Base-by-base conservation (phyloP, 2,797 vertebrate species). In the Benthosema pterotum region DNA sequence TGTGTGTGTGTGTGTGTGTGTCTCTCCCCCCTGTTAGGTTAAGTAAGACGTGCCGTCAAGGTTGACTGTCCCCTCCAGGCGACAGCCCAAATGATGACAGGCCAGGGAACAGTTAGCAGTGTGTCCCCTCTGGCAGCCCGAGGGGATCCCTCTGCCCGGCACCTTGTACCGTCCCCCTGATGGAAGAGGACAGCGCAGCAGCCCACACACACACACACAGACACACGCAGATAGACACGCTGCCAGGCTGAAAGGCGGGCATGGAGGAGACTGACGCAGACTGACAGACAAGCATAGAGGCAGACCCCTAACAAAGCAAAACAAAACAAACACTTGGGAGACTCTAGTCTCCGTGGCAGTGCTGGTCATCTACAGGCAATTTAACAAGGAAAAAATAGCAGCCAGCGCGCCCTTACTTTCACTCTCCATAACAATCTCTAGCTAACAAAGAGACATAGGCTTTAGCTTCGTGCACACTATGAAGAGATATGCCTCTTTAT, bases 41-140 rank as follows among this genome's bases (percentile, higher is more conserved):
- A 71, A 85, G 57, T 84, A 25, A 86, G 78, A 71, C 62, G 72
- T 79, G 72, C 74, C 57, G 75, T 67, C 71, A 32, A 68, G 18
- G 48, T 17, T 16, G 19, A 73, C 74, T 19, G 43, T 52, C 65
- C 68, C 46, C 69, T 61, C 76, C 74, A 25, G 67, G 25, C 77
- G 78, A 84, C 78, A 83, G 69, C 68, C 45, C 28, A 5, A n/a
- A 63, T 66, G 67, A 72, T 65, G 72, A 65, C 46, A 45, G 52
- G 63, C 62, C 46, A 60, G 72, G 72, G 70, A 32, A 51, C 49
- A 69, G 72, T 79, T 78, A 74, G 70, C 74, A 67, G 60, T 65
- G 60, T 65, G 73, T 70, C 74, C 74, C 81, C 64, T 53, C 70
- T 42, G 81, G 84, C 72, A 18, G 66, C 80, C 81, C 75, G 0